phyloP scores from a whole-genome alignment of 1,140 invertebrate species.

The Bombus difficillimus region DNA sequence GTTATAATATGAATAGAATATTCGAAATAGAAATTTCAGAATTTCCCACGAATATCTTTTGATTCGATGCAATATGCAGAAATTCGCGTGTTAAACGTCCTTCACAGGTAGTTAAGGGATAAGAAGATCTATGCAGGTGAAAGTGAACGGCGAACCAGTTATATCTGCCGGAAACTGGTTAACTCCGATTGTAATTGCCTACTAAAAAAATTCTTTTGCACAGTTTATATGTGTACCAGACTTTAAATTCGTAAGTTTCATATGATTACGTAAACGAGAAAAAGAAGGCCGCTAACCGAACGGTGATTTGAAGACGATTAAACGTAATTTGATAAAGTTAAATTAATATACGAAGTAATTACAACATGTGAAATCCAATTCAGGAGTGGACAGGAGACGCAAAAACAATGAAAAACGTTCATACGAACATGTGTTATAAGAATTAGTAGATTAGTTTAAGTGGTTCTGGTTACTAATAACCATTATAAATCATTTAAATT shows the following conservation, averaged over 20 bases:
- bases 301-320: not conserved
- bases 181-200: not conserved
- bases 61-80: not conserved
- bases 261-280: not conserved
- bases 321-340: too few relatives aligned
- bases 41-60: not conserved
- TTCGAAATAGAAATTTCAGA: too few relatives aligned
- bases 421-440: too few relatives aligned
- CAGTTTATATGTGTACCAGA: not conserved
- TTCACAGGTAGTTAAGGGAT: conserved; percentile 23
- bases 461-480: too few relatives aligned
- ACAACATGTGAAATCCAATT: too few relatives aligned
- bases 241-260: too few relatives aligned
- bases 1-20: not conserved
- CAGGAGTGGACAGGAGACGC: too few relatives aligned
- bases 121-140: conserved; percentile 29
- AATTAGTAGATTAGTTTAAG: too few relatives aligned
- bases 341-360: too few relatives aligned
- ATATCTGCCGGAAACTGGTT: conserved; percentile 44
- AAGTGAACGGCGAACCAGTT: conserved; percentile 35
- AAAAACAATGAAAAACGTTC: too few relatives aligned
- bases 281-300: not conserved
- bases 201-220: not conserved
- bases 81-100: not conserved
- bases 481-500: too few relatives aligned